These are phyloP conservation scores for Cephus pulcher DNA, from an alignment of 2,888 invertebrate genomes.

Conservation along the genomic window DNA sequence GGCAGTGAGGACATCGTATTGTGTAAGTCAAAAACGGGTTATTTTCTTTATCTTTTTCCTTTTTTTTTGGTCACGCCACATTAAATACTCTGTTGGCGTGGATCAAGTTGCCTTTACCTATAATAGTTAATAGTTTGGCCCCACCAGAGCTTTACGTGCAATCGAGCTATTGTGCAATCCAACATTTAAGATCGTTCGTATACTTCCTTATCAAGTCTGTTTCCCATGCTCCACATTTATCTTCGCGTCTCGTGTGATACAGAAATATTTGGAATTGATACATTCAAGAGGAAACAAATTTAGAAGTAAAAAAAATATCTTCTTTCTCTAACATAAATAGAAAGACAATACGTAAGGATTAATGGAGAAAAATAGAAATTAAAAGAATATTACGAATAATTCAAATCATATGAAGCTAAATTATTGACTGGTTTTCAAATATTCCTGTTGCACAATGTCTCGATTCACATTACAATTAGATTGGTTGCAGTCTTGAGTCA, in stretches of 20 bases:
- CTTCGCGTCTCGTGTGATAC: background rate
- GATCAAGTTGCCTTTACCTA: constrained; percentile 36
- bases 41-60: constrained; percentile 26
- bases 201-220: background rate
- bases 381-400: constrained; percentile 9
- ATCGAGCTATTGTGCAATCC: constrained; percentile 30
- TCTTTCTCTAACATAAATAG: background rate
- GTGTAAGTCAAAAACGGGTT: constrained; percentile 49
- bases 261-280: background rate
- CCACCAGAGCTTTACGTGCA: constrained; percentile 55
- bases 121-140: constrained; percentile 54
- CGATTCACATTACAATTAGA: constrained; percentile 47
- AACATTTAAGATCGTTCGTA: background rate
- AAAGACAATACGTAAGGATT: background rate
- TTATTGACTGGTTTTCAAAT: constrained; percentile 23
- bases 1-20: constrained; percentile 62
- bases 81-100: constrained; percentile 24
- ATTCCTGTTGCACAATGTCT: constrained; percentile 35
- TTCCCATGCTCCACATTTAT: background rate
- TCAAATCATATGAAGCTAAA: background rate
- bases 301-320: background rate
- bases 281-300: background rate
- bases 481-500: constrained; percentile 62
- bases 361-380: background rate
- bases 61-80: constrained; percentile 23